Evolutionary conservation across 2,797 vertebrate species (phyloP), one percentile per base, ranked within the genome.

Genomic region (Phoebastria nigripes): DNA sequence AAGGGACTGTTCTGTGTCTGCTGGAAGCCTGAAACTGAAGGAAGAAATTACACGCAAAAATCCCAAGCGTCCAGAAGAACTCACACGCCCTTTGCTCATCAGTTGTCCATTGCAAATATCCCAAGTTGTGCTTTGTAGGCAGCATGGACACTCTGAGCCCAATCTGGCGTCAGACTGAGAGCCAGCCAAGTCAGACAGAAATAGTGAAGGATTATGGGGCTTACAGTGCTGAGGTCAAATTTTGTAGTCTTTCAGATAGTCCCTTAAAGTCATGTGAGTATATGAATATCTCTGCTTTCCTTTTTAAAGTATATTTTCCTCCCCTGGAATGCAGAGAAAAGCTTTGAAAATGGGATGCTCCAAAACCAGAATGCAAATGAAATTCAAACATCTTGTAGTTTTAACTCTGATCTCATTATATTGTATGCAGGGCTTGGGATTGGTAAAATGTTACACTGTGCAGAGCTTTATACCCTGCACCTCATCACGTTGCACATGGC

Each of bases 401-500:
- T 72, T 52, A 56, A 6, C 14, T 31, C 41, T 12, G 12, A 31
- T 49, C 25, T 78, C 10, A 11, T 0, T 0, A 12, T 8, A 15
- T 8, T 4, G 5, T 20, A 22, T 3, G 1, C 6, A 46, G n/a
- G 18, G 55, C 9, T 69, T 33, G 52, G n/a, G 39, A 20, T 3
- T 56, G 69, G 26, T 61, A 73, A 19, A 47, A 8, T 8, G 20
- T 20, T 56, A 29, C 7, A 3, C 0, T 9, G 3, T 15, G 28
- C 28, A 61, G 62, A 82, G 28, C 4, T 54, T 54, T 31, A 35
- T 14, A 16, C 16, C 58, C 17, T 31, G 9, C 16, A 19, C 18
- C 22, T 63, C 12, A 17, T 9, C 47, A 5, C 8, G 0, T 8
- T 11, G 13, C 6, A 2, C 2, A 17, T 33, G 52, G 8, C 22